A percentile compares a stretch with the other conserved stretches of the same genome.
Evolutionary conservation across 1,140 invertebrate species (phyloP).

Genomic region (Chionoecetes opilio): DNA sequence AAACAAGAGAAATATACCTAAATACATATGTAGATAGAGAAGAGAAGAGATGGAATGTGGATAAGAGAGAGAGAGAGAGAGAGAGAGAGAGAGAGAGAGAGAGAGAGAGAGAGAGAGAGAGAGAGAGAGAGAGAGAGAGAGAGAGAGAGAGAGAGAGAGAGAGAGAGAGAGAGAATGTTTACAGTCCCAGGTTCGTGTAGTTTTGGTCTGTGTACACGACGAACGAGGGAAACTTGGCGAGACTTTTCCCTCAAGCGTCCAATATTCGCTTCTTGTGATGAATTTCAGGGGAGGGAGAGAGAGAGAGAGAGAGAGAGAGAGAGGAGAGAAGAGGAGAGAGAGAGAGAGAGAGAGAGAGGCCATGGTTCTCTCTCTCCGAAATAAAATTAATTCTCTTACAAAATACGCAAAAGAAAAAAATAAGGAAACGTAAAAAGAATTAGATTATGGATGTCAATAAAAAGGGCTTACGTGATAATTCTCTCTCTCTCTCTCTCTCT

Average conservation of each 20-base stretch:
- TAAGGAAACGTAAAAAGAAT: no score
- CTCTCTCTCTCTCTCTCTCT: slow-evolving; percentile 24
- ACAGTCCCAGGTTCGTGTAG: neutral
- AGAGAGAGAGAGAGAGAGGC: neutral
- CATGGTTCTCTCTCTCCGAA: neutral
- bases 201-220: neutral
- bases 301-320: slow-evolving; percentile 8
- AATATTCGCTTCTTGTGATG: neutral
- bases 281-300: slow-evolving; percentile 11
- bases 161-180: neutral
- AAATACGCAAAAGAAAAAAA: no score
- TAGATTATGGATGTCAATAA: no score
- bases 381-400: no score
- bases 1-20: neutral
- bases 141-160: slow-evolving; percentile 28
- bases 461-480: no score
- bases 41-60: neutral
- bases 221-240: neutral
- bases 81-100: slow-evolving; percentile 37
- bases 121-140: slow-evolving; percentile 46
- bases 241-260: neutral
- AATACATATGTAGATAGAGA: no score
- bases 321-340: slow-evolving; percentile 2
- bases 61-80: neutral
- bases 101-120: neutral